These are phyloP conservation scores for Xestobium rufovillosum DNA, from an alignment of 2,888 invertebrate genomes.

Conservation along the genomic window DNA sequence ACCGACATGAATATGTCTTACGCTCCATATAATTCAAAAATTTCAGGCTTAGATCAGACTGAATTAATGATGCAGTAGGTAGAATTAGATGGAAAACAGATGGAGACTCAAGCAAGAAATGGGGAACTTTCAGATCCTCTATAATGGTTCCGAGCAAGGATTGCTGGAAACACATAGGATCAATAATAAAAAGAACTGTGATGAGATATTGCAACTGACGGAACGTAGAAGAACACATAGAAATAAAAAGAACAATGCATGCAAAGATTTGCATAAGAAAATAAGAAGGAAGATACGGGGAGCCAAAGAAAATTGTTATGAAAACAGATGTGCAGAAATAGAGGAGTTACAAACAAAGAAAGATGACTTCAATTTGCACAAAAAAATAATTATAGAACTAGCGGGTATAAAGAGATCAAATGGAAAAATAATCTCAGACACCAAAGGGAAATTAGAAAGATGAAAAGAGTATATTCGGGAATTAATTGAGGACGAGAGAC, in stretches of 20 bases:
- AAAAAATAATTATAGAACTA: slow-evolving; percentile 10
- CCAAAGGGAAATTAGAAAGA: slow-evolving; percentile 9
- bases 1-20: too few relatives aligned
- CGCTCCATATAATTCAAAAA: too few relatives aligned
- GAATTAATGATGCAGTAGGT: too few relatives aligned
- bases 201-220: slow-evolving; percentile 1
- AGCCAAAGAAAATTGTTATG: slow-evolving; percentile 14
- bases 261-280: slow-evolving; percentile 11
- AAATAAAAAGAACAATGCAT: slow-evolving; percentile 3
- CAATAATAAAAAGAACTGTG: too few relatives aligned
- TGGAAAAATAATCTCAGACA: slow-evolving; percentile 10
- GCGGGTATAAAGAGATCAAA: slow-evolving; percentile 8
- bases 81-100: too few relatives aligned
- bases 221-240: not conserved
- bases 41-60: too few relatives aligned
- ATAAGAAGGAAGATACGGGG: slow-evolving; percentile 12
- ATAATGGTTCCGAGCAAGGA: too few relatives aligned
- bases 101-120: too few relatives aligned
- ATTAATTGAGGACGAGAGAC: slow-evolving; percentile 8
- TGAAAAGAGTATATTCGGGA: slow-evolving; percentile 10
- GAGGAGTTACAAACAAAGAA: slow-evolving; percentile 15
- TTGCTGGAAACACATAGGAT: too few relatives aligned
- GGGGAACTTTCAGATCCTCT: too few relatives aligned
- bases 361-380: slow-evolving; percentile 11
- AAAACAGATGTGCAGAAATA: slow-evolving; percentile 18